Evolutionary conservation across 2,797 vertebrate species (phyloP), one percentile per base, ranked within the genome.

Genomic region (Mus minutoides): DNA sequence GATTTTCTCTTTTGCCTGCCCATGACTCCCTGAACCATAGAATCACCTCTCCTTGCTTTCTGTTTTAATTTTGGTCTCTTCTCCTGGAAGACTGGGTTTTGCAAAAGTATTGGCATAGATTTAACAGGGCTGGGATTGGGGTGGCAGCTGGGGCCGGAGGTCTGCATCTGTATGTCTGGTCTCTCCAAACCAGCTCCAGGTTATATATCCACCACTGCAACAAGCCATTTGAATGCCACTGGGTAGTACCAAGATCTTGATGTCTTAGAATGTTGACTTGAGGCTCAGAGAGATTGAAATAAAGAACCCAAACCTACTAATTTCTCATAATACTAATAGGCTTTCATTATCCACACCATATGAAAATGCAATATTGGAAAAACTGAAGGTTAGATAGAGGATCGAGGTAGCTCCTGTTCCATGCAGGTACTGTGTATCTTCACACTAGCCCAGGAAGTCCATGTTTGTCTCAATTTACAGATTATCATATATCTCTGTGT

Each of bases 61-160:
- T 80, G 54, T 77, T 58, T 76, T 76, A 43, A 46, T 76, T 43
- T 91, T 62, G 40, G n/a, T 87, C 52, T 93, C 40, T 94, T 95
- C 49, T 82, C 75, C 85, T 73, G 17, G 62, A 85, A 56, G 46
- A 2, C 22, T 43, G 56, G 24, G 12, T 7, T 94, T 94, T 88
- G 54, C 86, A 62, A 56, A 94, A 79, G 26, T 22, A 6, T 62
- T 79, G 0, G 43, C 7, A 4, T 84, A 52, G 22, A 3, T 13
- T 3, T 7, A 40, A 13, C 29, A 54, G 29, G 24, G 37, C 14
- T 31, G 40, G 3, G 49, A 73, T 40, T 24, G 37, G 52, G 40
- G 43, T 56, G 29, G 21, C 13, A 40, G 24, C 13, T 26, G 19
- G 11, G 40, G 22, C 1, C 1, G 0, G 11, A 8, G 0, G 13